Evolutionary conservation across 2,113 vertebrate species (phyloP), one percentile per base, ranked within the genome.

Genomic region (Loxodonta africana): DNA sequence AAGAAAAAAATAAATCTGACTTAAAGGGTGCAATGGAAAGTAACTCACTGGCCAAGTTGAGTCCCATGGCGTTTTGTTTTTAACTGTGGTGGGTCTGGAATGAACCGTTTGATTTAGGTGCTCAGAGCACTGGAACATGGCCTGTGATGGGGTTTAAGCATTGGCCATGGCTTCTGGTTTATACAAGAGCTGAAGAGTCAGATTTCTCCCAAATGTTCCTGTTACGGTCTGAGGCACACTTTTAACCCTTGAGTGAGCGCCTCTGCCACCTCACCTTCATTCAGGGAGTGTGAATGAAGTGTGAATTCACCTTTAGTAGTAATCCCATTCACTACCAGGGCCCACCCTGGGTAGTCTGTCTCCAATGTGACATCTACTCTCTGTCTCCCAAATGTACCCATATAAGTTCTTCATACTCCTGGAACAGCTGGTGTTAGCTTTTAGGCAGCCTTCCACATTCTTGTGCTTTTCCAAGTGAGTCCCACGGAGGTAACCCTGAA

Each of bases 11-110:
- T 18, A n/a, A 48, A 37, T 80, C 62, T 82, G 80, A 90, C 26
- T 71, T 86, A 67, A 85, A 23, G 37, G 91, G 6, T 89, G n/a
- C 51, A 91, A 5, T 77, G 83, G n/a, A 88, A 97, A 86, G 71
- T 65, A 69, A 63, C 73, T 89, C 26, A 6, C 53, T 60, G 89
- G 81, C 60, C 62, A 44, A 65, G 51, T 71, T 37, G 74, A 95
- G 60, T 5, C 67, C 46, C 46, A 33, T n/a, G 25, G n/a, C 88
- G 57, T 84, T 94, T 33, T 84, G 2, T 89, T 93, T 95, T 71
- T 93, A 57, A 48, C 67, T 60, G 0, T 51, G 17, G 63, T 87
- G 63, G 21, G 3, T 84, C 65, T 94, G 37, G 44, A 80, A 65
- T 46, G n/a, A 88, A 37, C 41, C 44, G 81, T 20, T 76, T 92